phyloP scores from a whole-genome alignment of 2,797 vertebrate genomes.

The Clarias laeviceps region DNA sequence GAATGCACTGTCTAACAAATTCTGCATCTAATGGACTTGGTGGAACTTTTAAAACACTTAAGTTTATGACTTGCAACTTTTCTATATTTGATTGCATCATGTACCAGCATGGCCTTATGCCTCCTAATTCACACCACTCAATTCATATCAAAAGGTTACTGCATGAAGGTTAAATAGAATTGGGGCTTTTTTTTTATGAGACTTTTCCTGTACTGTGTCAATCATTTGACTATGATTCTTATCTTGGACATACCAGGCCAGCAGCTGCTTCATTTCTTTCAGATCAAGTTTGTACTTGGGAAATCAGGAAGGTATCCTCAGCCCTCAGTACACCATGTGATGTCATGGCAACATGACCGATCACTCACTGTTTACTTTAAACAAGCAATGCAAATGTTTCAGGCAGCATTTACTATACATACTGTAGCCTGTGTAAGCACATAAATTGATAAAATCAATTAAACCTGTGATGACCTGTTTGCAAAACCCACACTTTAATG shows the following conservation, averaged over 20 bases:
- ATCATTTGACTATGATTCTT: not conserved
- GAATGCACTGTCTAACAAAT: not conserved
- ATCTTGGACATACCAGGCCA: not conserved
- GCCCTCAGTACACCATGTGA: not conserved
- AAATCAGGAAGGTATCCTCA: not conserved
- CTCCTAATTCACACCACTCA: not conserved
- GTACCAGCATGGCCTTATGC: not conserved
- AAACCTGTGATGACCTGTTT: not conserved
- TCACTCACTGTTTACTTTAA: not conserved
- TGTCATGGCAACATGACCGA: not conserved
- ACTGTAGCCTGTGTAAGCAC: too few relatives aligned
- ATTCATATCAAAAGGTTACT: not conserved
- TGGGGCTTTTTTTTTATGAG: not conserved
- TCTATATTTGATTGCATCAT: not conserved
- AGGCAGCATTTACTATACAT: too few relatives aligned
- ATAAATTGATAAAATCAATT: too few relatives aligned
- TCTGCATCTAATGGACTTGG: not conserved
- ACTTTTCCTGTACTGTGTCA: not conserved
- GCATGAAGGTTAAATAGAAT: not conserved
- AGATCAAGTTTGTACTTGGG: not conserved
- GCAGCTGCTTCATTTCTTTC: not conserved
- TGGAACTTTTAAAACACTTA: slow-evolving; percentile 10
- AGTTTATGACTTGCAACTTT: not conserved
- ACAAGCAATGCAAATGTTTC: too few relatives aligned
- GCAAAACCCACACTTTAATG: not conserved